Percentiles rank a stretch among this genome's conserved stretches.
Conservation (phyloP, 2,797 vertebrate genomes). For the Triplophysa bombifrons region DNA sequence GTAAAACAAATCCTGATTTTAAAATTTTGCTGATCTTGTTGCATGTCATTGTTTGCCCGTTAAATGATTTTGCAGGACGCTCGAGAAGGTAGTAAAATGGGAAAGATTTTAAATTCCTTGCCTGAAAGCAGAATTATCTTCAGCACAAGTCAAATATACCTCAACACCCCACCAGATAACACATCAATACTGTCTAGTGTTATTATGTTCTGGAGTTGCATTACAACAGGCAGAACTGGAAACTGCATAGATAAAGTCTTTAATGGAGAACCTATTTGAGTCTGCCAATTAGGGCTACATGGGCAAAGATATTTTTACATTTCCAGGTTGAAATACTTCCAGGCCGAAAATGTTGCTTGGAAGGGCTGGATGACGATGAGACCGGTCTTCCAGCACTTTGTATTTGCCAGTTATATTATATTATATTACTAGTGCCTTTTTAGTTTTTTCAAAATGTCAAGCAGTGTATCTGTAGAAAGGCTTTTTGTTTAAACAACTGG, state of each 20-base stretch:
- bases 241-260: neutral
- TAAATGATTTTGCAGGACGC: neutral
- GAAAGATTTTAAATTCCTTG: neutral
- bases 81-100: neutral
- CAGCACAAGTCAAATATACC: constrained; percentile 7
- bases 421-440: too few relatives aligned
- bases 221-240: neutral
- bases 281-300: neutral
- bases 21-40: neutral
- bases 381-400: too few relatives aligned
- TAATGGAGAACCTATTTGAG: neutral
- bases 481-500: too few relatives aligned
- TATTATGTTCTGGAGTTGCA: neutral
- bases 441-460: too few relatives aligned
- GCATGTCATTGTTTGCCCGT: neutral
- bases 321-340: neutral
- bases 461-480: too few relatives aligned
- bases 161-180: neutral
- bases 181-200: neutral
- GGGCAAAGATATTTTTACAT: neutral
- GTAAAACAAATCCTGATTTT: neutral
- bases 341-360: too few relatives aligned
- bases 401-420: too few relatives aligned
- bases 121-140: neutral
- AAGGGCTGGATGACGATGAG: too few relatives aligned